Evolutionary conservation across 2,797 vertebrate genomes (phyloP), one percentile per base, ranked within the genome.

Genomic region (Heteromormyrus szaboi): DNA sequence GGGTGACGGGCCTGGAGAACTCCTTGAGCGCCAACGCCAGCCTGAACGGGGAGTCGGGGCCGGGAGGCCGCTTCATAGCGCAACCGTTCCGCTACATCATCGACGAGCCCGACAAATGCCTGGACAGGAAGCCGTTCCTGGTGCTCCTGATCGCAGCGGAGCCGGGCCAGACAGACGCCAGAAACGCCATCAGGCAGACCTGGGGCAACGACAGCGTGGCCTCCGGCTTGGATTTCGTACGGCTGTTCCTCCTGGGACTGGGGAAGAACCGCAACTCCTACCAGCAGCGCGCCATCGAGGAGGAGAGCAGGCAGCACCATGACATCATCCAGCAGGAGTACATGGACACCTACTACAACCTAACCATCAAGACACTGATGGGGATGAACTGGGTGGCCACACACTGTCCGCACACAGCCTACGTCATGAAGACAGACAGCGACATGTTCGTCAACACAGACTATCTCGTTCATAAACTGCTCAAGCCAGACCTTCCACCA

Each of bases 381-480:
- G 99, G 98, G 87, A 97, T 99, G 97, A 97, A 99, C 93, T 99
- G 99, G 99, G 97, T 99, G 88, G 96, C 97, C 14, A 95, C 94
- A 2, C 95, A 98, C 89, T 99, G 99, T 90, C 97, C 97, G 0
- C 92, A 76, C 0, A 95, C 95, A 88, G 95, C 94, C 0, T 99
- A 99, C 0, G 97, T 99, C 89, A 99, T 99, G 98, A 99, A 99
- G 95, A 99, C 98, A 0, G 99, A 99, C 95, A 98, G 97, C 0
- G 99, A 99, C 92, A 97, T 99, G 98, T 99, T 99, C 86, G 96
- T 99, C 91, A 99, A 99, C 91, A 98, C 98, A 0, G 98, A 99
- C 59, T 98, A 98, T 91, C 97, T 99, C 90, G 95, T 99, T 92
- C 95, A 97, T 83, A 99, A 98, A 93, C 94, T 99, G 83, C 94